These are phyloP conservation scores for Aradophagus sp. DNA, from an alignment of 1,140 invertebrate species.

Conservation along the genomic window DNA sequence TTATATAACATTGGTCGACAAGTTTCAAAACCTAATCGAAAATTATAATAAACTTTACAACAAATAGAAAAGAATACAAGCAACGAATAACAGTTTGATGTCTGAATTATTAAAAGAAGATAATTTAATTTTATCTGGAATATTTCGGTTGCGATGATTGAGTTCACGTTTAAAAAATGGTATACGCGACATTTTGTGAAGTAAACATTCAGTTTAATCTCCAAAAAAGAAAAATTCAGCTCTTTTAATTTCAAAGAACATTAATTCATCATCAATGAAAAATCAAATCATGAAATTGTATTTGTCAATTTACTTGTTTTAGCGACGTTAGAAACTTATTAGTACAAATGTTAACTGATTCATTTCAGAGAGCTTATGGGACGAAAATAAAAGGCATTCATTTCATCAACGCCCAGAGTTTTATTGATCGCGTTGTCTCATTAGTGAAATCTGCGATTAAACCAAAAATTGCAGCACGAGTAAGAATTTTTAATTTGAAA, in stretches of 20 bases:
- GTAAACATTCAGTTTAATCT: no score
- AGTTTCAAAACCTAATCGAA: slow-evolving; percentile 10
- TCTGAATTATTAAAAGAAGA: no score
- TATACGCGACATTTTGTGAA: no score
- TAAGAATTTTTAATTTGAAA: slow-evolving; percentile 56
- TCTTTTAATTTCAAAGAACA: no score
- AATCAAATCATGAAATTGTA: no score
- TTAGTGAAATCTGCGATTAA: slow-evolving; percentile 81
- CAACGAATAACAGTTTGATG: slow-evolving; percentile 6
- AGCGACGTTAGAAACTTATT: slow-evolving; percentile 27
- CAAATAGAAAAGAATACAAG: no score
- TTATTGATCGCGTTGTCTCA: slow-evolving; percentile 78
- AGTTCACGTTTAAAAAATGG: no score
- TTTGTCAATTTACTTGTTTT: slow-evolving; percentile 3
- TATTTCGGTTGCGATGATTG: no score
- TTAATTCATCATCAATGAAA: no score
- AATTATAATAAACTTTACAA: slow-evolving; percentile 6
- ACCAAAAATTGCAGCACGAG: slow-evolving; percentile 78
- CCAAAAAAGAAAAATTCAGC: no score
- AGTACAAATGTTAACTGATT: slow-evolving; percentile 36
- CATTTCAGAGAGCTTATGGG: slow-evolving; percentile 83
- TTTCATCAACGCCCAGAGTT: slow-evolving; percentile 80
- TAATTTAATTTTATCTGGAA: no score
- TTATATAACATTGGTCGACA: slow-evolving; percentile 18
- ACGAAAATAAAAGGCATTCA: slow-evolving; percentile 84